These are phyloP conservation scores for Lithosia quadra DNA, from an alignment of 2,888 invertebrate genomes.

Conservation along the genomic window DNA sequence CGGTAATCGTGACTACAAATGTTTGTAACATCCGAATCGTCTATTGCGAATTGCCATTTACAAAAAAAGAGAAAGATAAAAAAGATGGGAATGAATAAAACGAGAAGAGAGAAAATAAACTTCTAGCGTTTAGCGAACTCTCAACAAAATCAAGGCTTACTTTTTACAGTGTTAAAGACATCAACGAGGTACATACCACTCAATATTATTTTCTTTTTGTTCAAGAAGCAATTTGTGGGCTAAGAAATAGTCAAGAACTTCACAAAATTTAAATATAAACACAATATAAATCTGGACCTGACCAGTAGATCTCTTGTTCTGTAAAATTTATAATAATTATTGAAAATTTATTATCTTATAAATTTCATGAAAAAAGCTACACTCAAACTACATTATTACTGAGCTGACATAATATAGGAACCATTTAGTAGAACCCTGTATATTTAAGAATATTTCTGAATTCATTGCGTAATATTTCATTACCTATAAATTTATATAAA, in stretches of 20 bases:
- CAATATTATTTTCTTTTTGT: neutral
- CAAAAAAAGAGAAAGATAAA: too few species aligned
- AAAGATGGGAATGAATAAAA: too few species aligned
- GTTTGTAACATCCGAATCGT: too few species aligned
- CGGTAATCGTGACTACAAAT: neutral
- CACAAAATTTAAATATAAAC: neutral
- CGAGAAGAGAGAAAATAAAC: too few species aligned
- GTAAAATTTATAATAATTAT: neutral
- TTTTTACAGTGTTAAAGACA: constrained; percentile 51
- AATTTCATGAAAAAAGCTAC: neutral
- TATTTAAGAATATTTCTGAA: too few species aligned
- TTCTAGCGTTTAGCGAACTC: neutral
- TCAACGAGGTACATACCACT: constrained; percentile 45
- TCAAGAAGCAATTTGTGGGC: neutral
- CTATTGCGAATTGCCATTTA: too few species aligned
- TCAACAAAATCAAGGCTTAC: neutral
- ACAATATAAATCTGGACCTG: neutral
- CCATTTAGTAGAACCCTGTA: too few species aligned
- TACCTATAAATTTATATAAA: neutral
- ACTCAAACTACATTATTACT: too few species aligned
- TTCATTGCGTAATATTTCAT: neutral
- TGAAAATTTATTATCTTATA: too few species aligned
- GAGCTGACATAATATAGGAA: too few species aligned
- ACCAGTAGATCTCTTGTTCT: too few species aligned
- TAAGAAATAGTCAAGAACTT: neutral